phyloP scores from a whole-genome alignment of 2,888 invertebrate genomes.

The Zaprionus lineosus region DNA sequence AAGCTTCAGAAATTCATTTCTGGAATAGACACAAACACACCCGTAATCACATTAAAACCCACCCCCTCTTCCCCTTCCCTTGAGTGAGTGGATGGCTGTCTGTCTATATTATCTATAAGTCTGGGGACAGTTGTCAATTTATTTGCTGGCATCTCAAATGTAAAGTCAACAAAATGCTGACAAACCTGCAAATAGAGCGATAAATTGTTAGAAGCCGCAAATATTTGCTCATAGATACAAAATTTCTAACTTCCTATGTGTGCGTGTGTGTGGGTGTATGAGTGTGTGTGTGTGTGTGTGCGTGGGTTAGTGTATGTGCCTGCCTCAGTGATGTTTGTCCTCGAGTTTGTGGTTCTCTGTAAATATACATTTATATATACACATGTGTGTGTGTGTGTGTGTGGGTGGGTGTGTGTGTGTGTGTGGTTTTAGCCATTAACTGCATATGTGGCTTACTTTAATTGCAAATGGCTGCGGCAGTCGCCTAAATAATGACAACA shows the following conservation, averaged over 20 bases:
- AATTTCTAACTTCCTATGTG: background rate
- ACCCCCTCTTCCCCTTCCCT: too few species aligned
- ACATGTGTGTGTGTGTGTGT: conserved; percentile 14
- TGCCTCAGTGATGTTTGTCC: too few species aligned
- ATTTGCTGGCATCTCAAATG: conserved; percentile 38
- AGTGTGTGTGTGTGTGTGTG: conserved; percentile 5
- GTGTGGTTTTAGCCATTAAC: conserved; percentile 60
- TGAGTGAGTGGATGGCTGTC: too few species aligned
- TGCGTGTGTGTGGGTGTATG: conserved; percentile 3
- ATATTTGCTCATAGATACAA: conserved; percentile 19
- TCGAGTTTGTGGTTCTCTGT: too few species aligned
- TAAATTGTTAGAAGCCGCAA: conserved; percentile 47
- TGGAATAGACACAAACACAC: too few species aligned
- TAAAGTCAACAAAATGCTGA: conserved; percentile 51
- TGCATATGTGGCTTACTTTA: conserved; percentile 66
- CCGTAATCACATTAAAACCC: background rate
- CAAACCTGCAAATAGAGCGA: conserved; percentile 53
- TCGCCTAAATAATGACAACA: conserved; percentile 65
- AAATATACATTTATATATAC: too few species aligned
- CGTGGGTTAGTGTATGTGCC: conserved; percentile 10
- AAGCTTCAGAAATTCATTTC: too few species aligned
- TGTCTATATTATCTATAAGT: conserved; percentile 11
- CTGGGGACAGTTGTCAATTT: conserved; percentile 46
- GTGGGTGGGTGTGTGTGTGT: conserved; percentile 13
- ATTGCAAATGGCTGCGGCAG: conserved; percentile 66